Base-by-base conservation (phyloP, 2,113 vertebrate species). In the Anarrhichthys ocellatus region DNA sequence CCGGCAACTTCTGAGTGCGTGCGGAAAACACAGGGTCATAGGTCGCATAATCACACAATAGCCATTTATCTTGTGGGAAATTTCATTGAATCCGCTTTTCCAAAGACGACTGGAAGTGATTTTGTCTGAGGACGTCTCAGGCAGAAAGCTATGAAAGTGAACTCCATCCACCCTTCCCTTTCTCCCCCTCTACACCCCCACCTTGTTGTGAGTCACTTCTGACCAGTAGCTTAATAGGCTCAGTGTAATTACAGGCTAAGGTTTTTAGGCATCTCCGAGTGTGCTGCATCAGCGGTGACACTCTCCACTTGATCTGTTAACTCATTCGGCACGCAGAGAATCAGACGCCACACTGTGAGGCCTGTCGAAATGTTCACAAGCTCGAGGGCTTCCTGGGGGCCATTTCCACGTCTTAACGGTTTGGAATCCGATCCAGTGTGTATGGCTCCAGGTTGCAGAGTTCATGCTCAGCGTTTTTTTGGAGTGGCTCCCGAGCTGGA, bases 231-330 rank as follows among this genome's bases (percentile, higher is more conserved):
- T 85, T 91, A 88, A 92, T 91, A 80, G 78, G 84, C 84, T 84
- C 81, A 32, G 74, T 58, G 74, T 93, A 93, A 94, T 94, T 92
- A 94, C 65, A 94, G 92, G 81, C 88, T 91, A 82, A 66, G 84
- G 76, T 81, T 90, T 1, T 89, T 72, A 44, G 80, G 87, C 90
- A 81, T 89, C 88, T 84, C 80, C 72, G 75, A 86, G 85, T 66
- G 73, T 80, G 83, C 83, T 65, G 80, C 87, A 88, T 92, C 90
- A 86, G 84, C 80, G 58, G n/a, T 85, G 79, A 85, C 88, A 80
- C 84, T 76, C 78, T 80, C 46, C 67, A n/a, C 81, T 80, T 90
- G n/a, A 76, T 66, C 80, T 61, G 59, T 89, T 91, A 90, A 90
- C 82, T 80, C 83, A 0, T 89, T 81, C 73, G 22, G 72, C 66